A percentile compares a stretch with the other conserved stretches of the same genome.
Evolutionary conservation across 2,888 invertebrate species (phyloP).

Genomic region (Chymomyza caudatula): DNA sequence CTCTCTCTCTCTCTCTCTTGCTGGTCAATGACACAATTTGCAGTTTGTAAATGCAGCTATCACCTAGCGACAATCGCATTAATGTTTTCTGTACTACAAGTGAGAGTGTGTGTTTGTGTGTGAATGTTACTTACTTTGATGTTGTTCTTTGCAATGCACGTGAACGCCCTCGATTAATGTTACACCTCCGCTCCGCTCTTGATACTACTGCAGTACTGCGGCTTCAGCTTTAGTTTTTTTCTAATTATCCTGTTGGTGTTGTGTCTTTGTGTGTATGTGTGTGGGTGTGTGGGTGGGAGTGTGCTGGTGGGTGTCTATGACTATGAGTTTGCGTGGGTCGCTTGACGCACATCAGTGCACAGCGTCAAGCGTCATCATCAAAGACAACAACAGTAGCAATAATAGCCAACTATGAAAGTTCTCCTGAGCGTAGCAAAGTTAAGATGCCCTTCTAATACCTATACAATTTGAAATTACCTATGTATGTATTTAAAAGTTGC

Average conservation of each 20-base stretch:
- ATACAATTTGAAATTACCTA: too few relatives aligned
- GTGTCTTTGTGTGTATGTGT: neutral
- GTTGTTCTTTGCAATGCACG: neutral
- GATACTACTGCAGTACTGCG: slow-evolving; percentile 47
- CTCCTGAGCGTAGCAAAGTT: neutral
- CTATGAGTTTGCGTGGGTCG: neutral
- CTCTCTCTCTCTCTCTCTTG: neutral
- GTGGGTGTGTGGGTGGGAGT: neutral
- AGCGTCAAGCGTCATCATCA: neutral
- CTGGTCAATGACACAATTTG: neutral
- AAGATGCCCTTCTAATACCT: neutral
- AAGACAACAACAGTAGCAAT: slow-evolving; percentile 18
- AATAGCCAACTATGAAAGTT: neutral
- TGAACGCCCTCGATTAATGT: neutral
- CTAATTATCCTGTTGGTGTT: neutral
- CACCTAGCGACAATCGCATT: slow-evolving; percentile 38
- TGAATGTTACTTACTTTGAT: neutral
- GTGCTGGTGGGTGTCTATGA: neutral
- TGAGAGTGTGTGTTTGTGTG: neutral
- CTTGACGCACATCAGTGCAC: neutral
- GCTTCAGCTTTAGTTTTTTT: slow-evolving; percentile 42
- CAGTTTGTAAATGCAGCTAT: slow-evolving; percentile 11
- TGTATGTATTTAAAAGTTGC: too few relatives aligned
- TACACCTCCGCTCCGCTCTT: neutral
- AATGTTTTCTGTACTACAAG: slow-evolving; percentile 2